Evolutionary conservation across 2,888 invertebrate species (phyloP), one percentile per base, ranked within the genome.

Genomic region (Cerastis rubricosa): DNA sequence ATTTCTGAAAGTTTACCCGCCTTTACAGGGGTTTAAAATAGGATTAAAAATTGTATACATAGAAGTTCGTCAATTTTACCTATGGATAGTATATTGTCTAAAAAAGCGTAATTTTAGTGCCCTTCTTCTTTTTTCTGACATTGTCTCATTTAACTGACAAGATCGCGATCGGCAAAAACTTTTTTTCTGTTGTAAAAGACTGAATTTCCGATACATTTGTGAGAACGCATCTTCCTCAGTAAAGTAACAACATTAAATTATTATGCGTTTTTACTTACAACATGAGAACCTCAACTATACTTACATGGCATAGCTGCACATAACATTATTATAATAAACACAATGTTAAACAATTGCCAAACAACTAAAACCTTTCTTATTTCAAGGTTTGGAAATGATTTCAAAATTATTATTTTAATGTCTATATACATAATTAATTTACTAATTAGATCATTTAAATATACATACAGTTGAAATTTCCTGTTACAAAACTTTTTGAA

Each of bases 261-360:
- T 61, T 35, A 61, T 45, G 11, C 22, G n/a, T 67, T 43, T 19
- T 74, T n/a, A 61, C 72, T 75, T 61, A 74, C 64, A 71, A 51
- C 59, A 71, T 61, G 2, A 47, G 22, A 63, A 75, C 79, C 79
- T 76, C 74, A 76, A 70, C n/a, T n/a, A n/a, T 82, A 86, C 12
- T 64, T 69, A 70, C n/a, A 64, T 12, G 69, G 68, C 72, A 75
- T 76, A 78, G 76, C 71, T 57, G 9, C 29, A 71, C 40, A 66
- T 67, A 43, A 29, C 7, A n/a, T 40, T 66, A 64, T 54, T 45
- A 49, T 35, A 74, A 72, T 67, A 69, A 71, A 73, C 64, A 76
- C 66, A 74, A 66, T 68, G 43, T 51, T 68, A 40, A 69, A 67
- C 57, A 61, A 77, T 86, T 82, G 47, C 70, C 14, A 29, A 76